Percentiles rank a stretch among this genome's conserved stretches.
Conservation (phyloP, 2,888 invertebrate genomes). For the Cynaeus angustus region DNA sequence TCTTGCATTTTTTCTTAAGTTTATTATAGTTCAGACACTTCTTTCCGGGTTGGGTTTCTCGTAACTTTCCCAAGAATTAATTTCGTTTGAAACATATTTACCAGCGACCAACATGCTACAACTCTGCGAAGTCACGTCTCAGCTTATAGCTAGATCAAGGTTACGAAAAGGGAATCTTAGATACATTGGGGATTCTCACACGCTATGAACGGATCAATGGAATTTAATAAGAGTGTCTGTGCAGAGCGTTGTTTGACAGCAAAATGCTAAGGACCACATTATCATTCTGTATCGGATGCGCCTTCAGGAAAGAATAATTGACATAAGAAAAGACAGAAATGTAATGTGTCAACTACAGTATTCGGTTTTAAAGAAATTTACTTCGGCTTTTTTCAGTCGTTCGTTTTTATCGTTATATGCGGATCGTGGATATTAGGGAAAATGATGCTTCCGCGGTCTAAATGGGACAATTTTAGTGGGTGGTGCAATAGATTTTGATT, state of each 20-base stretch:
- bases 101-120: background rate
- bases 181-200: background rate
- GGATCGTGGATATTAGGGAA: background rate
- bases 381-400: background rate
- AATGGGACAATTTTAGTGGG: background rate
- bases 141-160: slow-evolving; percentile 7
- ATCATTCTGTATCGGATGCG: slow-evolving; percentile 14
- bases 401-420: background rate
- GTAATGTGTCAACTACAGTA: slow-evolving; percentile 1
- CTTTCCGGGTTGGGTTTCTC: background rate
- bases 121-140: slow-evolving; percentile 12
- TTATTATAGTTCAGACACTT: background rate
- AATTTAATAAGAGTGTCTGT: slow-evolving; percentile 21
- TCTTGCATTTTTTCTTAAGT: too few relatives aligned
- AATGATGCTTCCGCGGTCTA: background rate
- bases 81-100: background rate
- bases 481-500: background rate
- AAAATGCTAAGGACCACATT: slow-evolving; percentile 17
- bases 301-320: slow-evolving; percentile 6
- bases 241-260: slow-evolving; percentile 4
- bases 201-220: slow-evolving; percentile 6
- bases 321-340: background rate
- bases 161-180: slow-evolving; percentile 11
- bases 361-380: background rate
- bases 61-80: background rate